These are phyloP conservation scores for Halocaridina rubra DNA, from an alignment of 2,888 invertebrate species.

Conservation along the genomic window DNA sequence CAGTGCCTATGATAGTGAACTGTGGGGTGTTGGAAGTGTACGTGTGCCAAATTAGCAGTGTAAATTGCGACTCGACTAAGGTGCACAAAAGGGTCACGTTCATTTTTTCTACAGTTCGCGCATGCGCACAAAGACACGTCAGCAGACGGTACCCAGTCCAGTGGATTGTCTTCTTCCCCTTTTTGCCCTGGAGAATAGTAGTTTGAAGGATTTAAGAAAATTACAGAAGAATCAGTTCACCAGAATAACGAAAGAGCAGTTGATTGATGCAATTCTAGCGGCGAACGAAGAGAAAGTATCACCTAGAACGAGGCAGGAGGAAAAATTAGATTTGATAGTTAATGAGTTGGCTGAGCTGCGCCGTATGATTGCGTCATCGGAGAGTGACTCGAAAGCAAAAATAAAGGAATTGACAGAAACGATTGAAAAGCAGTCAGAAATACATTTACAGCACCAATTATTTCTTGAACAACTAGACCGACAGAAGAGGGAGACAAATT, in stretches of 20 bases:
- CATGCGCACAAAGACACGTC: background rate
- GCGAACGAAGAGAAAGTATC: background rate
- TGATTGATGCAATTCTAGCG: background rate
- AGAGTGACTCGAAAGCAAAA: background rate
- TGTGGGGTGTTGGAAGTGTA: too few species aligned
- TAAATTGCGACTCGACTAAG: background rate
- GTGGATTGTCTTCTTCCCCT: background rate
- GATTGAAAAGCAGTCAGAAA: conserved; percentile 10
- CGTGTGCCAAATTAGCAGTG: background rate
- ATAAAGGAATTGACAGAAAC: background rate
- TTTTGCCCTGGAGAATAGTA: background rate
- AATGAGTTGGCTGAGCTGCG: background rate
- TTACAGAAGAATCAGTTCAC: background rate
- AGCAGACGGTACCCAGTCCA: background rate
- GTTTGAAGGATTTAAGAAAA: background rate
- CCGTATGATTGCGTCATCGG: background rate
- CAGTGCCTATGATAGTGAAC: background rate
- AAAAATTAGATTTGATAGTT: background rate
- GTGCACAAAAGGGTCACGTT: background rate
- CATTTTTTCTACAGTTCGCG: background rate
- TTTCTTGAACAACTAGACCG: background rate
- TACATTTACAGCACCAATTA: conserved; percentile 11
- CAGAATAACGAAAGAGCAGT: too few species aligned
- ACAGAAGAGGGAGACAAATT: conserved; percentile 9
- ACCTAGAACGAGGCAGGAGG: background rate